Percentiles rank a stretch among this genome's conserved stretches.
phyloP scores from a whole-genome alignment of 2,797 vertebrate species.

The Hippocampus kuda region DNA sequence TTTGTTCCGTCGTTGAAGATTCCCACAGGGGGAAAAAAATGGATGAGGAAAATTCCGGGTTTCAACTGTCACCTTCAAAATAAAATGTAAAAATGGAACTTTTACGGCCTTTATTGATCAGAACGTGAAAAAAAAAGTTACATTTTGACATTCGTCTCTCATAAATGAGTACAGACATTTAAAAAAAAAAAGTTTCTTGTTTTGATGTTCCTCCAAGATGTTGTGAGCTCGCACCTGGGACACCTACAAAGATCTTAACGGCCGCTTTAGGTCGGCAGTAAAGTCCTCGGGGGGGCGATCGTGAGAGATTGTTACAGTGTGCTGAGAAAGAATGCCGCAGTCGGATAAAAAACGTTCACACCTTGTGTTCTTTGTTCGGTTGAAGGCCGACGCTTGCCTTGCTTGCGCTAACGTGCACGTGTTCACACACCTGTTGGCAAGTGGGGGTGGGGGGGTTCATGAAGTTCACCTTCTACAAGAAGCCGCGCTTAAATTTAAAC shows the following conservation, averaged over 20 bases:
- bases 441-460: constrained; percentile 9
- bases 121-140: background rate
- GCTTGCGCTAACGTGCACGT: constrained; percentile 15
- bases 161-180: too few relatives aligned
- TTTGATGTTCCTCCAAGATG: constrained; percentile 24
- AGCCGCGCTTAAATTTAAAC: background rate
- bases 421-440: constrained; percentile 21
- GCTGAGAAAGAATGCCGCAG: constrained; percentile 49
- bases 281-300: constrained; percentile 42
- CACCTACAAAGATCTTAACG: constrained; percentile 59
- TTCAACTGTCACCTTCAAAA: background rate
- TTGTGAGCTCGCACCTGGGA: constrained; percentile 57
- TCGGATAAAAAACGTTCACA: constrained; percentile 38
- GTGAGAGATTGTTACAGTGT: constrained; percentile 47
- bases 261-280: constrained; percentile 48
- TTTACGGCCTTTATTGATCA: too few relatives aligned
- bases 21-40: background rate
- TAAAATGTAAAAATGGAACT: background rate
- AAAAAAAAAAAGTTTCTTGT: too few relatives aligned
- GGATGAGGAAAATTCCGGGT: background rate
- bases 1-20: background rate
- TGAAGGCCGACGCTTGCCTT: background rate
- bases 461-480: constrained; percentile 23
- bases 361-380: constrained; percentile 35
- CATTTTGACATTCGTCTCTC: too few relatives aligned